Percentiles rank a stretch among this genome's conserved stretches.
Conservation (phyloP, 2,113 vertebrate species). For the Smithornis capensis region DNA sequence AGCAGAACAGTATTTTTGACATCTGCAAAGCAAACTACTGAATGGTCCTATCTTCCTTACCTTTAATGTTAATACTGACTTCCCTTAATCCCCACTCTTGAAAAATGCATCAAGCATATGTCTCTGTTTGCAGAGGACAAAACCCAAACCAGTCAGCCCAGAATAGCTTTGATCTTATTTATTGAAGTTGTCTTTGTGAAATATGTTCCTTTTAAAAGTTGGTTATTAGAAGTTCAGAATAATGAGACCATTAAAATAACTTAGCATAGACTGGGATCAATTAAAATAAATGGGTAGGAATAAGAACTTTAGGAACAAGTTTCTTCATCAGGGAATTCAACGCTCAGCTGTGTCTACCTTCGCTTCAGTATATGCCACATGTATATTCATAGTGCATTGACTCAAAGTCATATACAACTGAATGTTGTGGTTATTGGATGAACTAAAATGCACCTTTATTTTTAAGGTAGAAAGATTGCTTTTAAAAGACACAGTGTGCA, state of each 20-base stretch:
- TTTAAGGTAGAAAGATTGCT: neutral
- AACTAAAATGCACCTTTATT: neutral
- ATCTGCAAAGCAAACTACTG: neutral
- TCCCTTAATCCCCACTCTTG: neutral
- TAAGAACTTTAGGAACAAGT: constrained; percentile 35
- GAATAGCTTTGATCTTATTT: constrained; percentile 43
- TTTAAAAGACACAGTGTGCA: neutral
- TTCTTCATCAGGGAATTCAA: constrained; percentile 32
- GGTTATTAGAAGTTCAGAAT: constrained; percentile 39
- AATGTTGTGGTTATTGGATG: neutral
- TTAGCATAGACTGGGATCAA: constrained; percentile 51
- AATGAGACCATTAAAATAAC: constrained; percentile 65
- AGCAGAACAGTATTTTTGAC: neutral
- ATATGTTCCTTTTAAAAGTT: constrained; percentile 59
- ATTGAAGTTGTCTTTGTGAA: constrained; percentile 39
- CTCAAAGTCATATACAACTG: neutral
- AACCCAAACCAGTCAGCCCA: neutral
- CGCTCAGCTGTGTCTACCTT: neutral
- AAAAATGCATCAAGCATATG: neutral
- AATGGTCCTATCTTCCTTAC: neutral
- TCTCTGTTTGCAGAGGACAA: constrained; percentile 22
- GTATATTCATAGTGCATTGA: neutral
- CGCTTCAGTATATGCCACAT: neutral
- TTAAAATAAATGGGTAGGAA: constrained; percentile 64
- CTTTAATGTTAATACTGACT: neutral